Evolutionary conservation across 2,113 vertebrate species (phyloP).

Genomic region (Procapra przewalskii): DNA sequence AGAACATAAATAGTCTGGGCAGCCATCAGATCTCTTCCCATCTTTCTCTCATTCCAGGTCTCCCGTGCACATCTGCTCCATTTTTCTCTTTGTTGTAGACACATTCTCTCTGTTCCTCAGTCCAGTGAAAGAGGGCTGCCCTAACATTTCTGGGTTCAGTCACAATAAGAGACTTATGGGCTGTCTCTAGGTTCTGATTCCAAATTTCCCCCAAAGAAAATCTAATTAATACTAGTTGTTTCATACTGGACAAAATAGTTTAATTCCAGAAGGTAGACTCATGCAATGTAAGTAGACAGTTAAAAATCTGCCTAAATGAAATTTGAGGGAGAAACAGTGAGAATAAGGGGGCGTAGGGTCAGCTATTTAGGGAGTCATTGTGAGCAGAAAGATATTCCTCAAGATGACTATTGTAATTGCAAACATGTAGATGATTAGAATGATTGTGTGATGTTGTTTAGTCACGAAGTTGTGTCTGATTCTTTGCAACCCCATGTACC

Average conservation of each 20-base stretch:
- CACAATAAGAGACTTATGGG: background rate
- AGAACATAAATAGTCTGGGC: background rate
- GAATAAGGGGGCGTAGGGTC: background rate
- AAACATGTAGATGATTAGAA: background rate
- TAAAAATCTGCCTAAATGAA: background rate
- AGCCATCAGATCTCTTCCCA: background rate
- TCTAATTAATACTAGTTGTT: background rate
- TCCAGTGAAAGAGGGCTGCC: background rate
- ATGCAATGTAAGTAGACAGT: background rate
- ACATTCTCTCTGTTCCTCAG: background rate
- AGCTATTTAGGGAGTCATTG: background rate
- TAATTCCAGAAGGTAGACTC: background rate
- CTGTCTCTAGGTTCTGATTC: background rate
- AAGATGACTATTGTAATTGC: background rate
- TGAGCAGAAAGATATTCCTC: background rate
- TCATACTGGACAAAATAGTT: background rate
- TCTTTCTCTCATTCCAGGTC: background rate
- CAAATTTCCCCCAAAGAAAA: background rate
- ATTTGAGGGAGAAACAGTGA: background rate
- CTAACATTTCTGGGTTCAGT: background rate
- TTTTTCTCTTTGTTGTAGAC: background rate
- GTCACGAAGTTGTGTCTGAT: background rate
- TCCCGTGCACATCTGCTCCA: background rate
- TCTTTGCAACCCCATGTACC: background rate
- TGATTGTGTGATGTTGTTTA: background rate